Base-by-base conservation (phyloP, 2,797 vertebrate genomes). In the Bradypodion pumilum region DNA sequence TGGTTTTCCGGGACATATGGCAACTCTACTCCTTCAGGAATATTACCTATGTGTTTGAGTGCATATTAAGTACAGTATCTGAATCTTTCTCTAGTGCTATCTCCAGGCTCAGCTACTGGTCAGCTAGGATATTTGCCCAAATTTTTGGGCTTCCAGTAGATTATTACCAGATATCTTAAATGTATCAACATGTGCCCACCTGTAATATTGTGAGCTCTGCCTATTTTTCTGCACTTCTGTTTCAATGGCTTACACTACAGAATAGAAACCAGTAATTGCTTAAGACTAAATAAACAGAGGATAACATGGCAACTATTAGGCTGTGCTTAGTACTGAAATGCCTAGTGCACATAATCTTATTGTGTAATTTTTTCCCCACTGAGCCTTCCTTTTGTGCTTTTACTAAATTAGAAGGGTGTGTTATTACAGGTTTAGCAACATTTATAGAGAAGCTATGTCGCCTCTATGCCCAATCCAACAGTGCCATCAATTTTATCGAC, bases 401-500 rank as follows among this genome's bases (percentile, higher is more conserved):
- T 84, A 74, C 0, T 49, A 86, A 88, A 87, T 85, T 78, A 52
- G n/a, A 70, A 84, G 32, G 2, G 82, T 88, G 86, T 88, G n/a
- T 32, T 70, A 35, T 90, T 93, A 88, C 91, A 80, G 70, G 79
- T 59, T 44, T 4, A 79, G 89, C 63, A 42, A 65, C 3, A 88
- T 88, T 89, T 81, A 2, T 84, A 66, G 84, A 90, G 78, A 91
- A 84, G 60, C 77, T 70, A 83, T 83, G 66, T 23, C 68, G 1
- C 52, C 2, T 9, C 56, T 74, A 85, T 29, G 66, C 79, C 23
- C 60, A 89, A 86, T 90, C 91, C 89, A 88, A 74, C 15, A 12
- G 2, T 49, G 49, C 56, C 15, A 76, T 78, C 89, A 25, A 0
- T 83, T 49, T 69, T 84, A 5, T 90, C 92, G 85, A 89, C n/a